These are phyloP conservation scores for Acronicta alni DNA, from an alignment of 2,888 invertebrate species.

Conservation along the genomic window DNA sequence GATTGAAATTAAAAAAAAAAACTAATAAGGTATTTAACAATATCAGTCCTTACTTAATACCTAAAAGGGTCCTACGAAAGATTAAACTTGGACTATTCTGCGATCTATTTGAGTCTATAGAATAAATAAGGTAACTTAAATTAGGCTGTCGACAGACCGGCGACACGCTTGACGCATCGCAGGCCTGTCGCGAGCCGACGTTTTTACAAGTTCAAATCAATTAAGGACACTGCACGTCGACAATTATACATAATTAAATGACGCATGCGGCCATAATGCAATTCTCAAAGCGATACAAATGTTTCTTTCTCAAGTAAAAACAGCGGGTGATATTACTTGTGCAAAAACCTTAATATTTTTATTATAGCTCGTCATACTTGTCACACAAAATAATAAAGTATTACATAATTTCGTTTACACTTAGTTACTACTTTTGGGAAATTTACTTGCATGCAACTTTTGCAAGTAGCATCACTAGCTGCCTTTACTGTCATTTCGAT, in stretches of 20 bases:
- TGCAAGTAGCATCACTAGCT: background rate
- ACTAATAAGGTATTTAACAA: constrained; percentile 73
- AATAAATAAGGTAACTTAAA: constrained; percentile 81
- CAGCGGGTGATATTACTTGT: background rate
- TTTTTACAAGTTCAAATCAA: constrained; percentile 57
- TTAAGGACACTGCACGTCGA: constrained; percentile 64
- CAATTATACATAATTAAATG: constrained; percentile 43
- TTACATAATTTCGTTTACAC: background rate
- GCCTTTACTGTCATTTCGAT: constrained; percentile 17
- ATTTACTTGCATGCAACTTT: background rate
- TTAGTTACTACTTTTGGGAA: background rate
- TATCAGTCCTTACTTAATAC: constrained; percentile 87
- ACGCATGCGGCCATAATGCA: constrained; percentile 7
- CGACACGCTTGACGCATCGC: constrained; percentile 26
- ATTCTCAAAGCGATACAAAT: no score
- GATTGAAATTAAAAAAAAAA: constrained; percentile 49
- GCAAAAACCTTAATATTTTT: no score
- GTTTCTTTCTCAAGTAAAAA: background rate
- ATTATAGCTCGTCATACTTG: background rate
- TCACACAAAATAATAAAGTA: no score
- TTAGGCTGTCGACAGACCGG: constrained; percentile 56
- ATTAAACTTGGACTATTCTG: constrained; percentile 62
- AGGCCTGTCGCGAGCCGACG: constrained; percentile 42
- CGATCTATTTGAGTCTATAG: constrained; percentile 69
- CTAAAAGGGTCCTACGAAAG: constrained; percentile 69